Base-by-base conservation (phyloP, 2,113 vertebrate genomes). In the Neodontobutis hainanensis region DNA sequence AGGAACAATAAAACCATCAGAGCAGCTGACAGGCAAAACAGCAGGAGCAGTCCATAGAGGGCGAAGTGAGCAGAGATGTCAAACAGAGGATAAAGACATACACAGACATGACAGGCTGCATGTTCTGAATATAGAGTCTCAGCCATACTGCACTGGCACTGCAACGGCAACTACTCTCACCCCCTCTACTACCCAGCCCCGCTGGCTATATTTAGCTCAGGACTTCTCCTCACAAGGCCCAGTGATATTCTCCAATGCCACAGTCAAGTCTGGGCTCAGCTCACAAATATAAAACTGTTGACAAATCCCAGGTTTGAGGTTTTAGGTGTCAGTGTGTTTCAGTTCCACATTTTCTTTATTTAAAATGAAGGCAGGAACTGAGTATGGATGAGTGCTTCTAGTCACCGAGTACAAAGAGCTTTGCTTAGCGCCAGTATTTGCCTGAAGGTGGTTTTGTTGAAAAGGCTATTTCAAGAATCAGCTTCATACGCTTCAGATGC, bases 41-140 rank as follows among this genome's bases (percentile, higher is more conserved):
- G 85, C 71, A 61, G 80, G 75, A 56, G 69, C 75, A 43, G 77
- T 80, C 87, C 65, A 69, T 60, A 88, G 83, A 85, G 91, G 88
- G 87, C 88, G 81, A 85, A 73, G 70, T 8, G 87, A 90, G 88
- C 77, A 48, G 48, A 70, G 72, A 82, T 80, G 89, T 90, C 85
- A 88, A 72, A 87, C 77, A 51, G 34, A 62, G 82, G 80, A 89
- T 90, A 82, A 91, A 92, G 87, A 88, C 61, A 85, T 80, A 68
- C 72, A 19, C 46, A 74, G 74, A 86, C 85, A 77, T 89, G 87
- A 92, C 90, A 91, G 83, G 90, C 75, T 82, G 85, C 83, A 76
- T 73, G 79, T 77, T 91, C 90, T 89, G 74, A 84, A 90, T 90
- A 91, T 89, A 90, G 90, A 89, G 77, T 68, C 68, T 72, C 76